phyloP scores from a whole-genome alignment of 30 jellyfish, hydroid and myxozoan species.

The Pelagia noctiluca region DNA sequence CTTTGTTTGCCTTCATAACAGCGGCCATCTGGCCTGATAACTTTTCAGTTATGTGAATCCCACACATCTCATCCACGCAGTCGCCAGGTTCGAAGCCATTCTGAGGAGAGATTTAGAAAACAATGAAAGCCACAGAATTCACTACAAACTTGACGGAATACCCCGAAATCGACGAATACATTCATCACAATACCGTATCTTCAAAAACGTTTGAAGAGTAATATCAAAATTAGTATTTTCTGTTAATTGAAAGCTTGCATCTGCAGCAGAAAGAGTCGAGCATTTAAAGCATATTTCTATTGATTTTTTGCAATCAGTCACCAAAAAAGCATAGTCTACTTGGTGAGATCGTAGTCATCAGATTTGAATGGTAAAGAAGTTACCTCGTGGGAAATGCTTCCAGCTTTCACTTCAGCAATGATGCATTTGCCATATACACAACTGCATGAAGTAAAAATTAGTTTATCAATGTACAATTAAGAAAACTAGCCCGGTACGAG shows the following conservation, averaged over 20 bases:
- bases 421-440: conserved; percentile 76
- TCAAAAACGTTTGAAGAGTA: not conserved
- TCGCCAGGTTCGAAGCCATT: conserved; percentile 84
- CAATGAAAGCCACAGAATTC: too few relatives aligned
- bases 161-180: not conserved
- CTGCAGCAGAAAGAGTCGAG: not conserved
- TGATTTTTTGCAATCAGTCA: too few relatives aligned
- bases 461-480: too few relatives aligned
- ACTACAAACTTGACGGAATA: not conserved
- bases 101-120: conserved; percentile 38
- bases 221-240: not conserved
- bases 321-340: too few relatives aligned
- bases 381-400: conserved; percentile 94
- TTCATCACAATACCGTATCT: not conserved
- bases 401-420: conserved; percentile 74
- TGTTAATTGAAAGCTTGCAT: not conserved
- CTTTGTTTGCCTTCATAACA: conserved; percentile 76
- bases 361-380: not conserved
- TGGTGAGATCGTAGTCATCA: not conserved
- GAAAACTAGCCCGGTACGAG: too few relatives aligned
- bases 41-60: conserved; percentile 73
- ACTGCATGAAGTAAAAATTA: too few relatives aligned
- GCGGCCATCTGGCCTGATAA: conserved; percentile 71
- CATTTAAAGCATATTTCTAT: too few relatives aligned
- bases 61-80: conserved; percentile 89